These are phyloP conservation scores for Fabriciana adippe DNA, from an alignment of 2,888 invertebrate species.

Conservation along the genomic window DNA sequence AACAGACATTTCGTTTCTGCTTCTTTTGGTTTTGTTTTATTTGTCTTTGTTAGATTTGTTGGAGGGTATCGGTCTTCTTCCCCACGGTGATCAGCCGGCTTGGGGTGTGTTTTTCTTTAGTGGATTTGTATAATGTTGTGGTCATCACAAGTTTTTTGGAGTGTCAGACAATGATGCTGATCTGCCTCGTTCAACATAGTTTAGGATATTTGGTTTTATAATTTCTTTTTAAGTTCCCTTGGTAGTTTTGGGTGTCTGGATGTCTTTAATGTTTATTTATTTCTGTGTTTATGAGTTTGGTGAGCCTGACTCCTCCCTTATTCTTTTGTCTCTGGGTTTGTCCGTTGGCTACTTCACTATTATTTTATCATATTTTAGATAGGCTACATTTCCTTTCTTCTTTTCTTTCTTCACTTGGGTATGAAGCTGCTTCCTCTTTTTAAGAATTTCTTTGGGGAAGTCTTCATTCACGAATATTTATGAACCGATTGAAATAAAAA, in stretches of 20 bases:
- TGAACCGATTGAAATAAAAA: too few relatives aligned
- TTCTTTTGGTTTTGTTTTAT: too few relatives aligned
- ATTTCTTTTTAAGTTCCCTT: not conserved
- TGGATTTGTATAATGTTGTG: too few relatives aligned
- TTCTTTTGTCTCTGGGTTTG: conserved; percentile 1
- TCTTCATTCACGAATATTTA: conserved; percentile 29
- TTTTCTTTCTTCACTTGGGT: too few relatives aligned
- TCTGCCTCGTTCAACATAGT: too few relatives aligned
- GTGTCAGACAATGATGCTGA: too few relatives aligned
- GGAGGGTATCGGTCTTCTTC: conserved; percentile 17
- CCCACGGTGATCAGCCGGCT: conserved; percentile 29
- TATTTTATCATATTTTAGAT: too few relatives aligned
- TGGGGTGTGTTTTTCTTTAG: conserved; percentile 7
- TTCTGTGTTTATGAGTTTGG: too few relatives aligned
- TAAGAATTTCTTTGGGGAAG: conserved; percentile 33
- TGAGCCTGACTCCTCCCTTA: not conserved
- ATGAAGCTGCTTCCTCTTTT: too few relatives aligned
- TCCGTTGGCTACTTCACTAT: not conserved
- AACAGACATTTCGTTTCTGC: not conserved
- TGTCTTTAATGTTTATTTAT: not conserved
- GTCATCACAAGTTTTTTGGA: too few relatives aligned
- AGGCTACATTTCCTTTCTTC: too few relatives aligned
- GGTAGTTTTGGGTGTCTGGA: not conserved
- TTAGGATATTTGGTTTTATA: too few relatives aligned
- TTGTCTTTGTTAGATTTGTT: not conserved